Percentiles rank a stretch among this genome's conserved stretches.
Conservation (phyloP, 1,140 invertebrate species). For the Lordiphosa stackelbergi region DNA sequence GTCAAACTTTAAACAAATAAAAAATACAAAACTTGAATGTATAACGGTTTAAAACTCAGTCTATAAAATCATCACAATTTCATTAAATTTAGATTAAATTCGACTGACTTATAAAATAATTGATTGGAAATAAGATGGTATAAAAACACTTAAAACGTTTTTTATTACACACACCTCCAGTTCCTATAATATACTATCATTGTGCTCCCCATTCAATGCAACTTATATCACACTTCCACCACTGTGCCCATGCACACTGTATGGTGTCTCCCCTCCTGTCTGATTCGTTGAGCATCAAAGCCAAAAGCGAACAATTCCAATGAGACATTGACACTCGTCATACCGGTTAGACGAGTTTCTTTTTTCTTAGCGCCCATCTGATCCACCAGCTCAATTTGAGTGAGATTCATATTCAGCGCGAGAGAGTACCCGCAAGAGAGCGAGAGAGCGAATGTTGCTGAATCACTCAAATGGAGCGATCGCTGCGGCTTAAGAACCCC, state of each 20-base stretch:
- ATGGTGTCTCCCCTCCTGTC: constrained; percentile 38
- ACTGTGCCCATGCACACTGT: constrained; percentile 41
- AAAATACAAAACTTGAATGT: too few species aligned
- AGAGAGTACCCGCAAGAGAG: constrained; percentile 8
- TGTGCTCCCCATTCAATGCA: too few species aligned
- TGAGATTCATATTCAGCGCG: constrained; percentile 51
- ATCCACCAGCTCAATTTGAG: constrained; percentile 30
- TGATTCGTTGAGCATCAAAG: constrained; percentile 66
- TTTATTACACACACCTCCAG: too few species aligned
- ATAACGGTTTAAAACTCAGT: too few species aligned
- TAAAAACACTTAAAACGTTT: too few species aligned
- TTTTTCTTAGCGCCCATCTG: constrained; percentile 22
- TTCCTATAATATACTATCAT: too few species aligned
- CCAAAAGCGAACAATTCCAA: constrained; percentile 62
- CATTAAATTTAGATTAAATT: too few species aligned
- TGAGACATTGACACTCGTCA: constrained; percentile 74
- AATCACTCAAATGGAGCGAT: constrained; percentile 28
- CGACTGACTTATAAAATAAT: too few species aligned
- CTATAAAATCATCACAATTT: too few species aligned
- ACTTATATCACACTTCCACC: neutral
- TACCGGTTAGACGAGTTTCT: constrained; percentile 69
- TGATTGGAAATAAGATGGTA: too few species aligned
- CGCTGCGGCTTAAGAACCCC: constrained; percentile 28
- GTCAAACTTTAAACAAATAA: too few species aligned
- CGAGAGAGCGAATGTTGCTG: constrained; percentile 23